These are phyloP conservation scores for Spheniscus humboldti DNA, from an alignment of 2,797 vertebrate genomes.

Conservation along the genomic window DNA sequence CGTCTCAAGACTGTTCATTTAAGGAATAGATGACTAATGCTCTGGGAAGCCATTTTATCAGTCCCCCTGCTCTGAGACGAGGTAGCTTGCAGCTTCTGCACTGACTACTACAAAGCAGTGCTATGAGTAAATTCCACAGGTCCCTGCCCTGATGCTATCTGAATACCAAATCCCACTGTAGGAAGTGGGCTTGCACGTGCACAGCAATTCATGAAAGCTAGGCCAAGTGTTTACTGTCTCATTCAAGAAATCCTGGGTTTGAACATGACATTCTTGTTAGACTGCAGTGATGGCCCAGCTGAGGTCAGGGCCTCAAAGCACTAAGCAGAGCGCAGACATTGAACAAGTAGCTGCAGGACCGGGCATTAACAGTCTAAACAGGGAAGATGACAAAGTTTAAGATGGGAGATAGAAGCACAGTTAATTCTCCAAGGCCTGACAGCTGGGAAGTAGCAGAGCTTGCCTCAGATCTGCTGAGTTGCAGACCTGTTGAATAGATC, in stretches of 20 bases:
- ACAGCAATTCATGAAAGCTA: background rate
- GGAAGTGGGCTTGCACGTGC: background rate
- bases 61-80: background rate
- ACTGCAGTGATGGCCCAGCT: background rate
- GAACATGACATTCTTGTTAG: background rate
- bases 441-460: background rate
- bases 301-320: background rate
- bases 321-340: background rate
- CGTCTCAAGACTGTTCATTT: background rate
- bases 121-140: background rate
- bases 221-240: background rate
- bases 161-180: background rate
- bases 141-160: background rate
- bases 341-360: background rate
- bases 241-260: fast-evolving
- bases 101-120: background rate
- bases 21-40: background rate
- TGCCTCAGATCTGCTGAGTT: background rate
- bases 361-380: background rate
- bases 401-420: background rate
- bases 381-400: background rate
- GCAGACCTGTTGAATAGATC: slow-evolving; percentile 21
- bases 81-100: background rate
- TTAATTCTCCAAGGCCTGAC: background rate
- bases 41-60: background rate